Percentiles rank a stretch among this genome's conserved stretches.
phyloP scores from a whole-genome alignment of 2,113 vertebrate genomes.

The Antechinus flavipes region DNA sequence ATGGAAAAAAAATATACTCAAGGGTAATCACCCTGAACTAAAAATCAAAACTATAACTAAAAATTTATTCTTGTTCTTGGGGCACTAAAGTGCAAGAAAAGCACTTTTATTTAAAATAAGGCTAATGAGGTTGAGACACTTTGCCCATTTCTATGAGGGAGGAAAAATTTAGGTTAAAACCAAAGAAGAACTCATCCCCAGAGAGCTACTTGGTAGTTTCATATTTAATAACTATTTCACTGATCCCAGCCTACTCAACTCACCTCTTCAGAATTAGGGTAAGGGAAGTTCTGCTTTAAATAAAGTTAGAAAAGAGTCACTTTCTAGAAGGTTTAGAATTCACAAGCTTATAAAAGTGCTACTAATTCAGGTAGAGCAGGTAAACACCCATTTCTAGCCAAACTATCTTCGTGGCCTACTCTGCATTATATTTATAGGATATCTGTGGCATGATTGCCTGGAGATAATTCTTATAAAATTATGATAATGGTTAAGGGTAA shows the following conservation, averaged over 20 bases:
- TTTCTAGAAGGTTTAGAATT: background rate
- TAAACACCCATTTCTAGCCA: background rate
- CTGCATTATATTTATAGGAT: background rate
- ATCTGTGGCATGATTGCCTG: background rate
- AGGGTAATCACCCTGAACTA: no score
- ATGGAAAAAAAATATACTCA: no score
- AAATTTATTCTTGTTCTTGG: no score
- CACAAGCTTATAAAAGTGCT: background rate
- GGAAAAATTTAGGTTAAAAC: background rate
- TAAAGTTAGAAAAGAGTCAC: background rate
- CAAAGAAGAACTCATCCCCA: background rate
- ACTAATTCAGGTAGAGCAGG: background rate
- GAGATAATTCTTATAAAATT: background rate
- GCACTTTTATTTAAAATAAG: background rate
- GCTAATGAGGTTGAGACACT: background rate
- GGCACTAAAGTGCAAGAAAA: background rate
- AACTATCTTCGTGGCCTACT: background rate
- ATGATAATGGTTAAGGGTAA: background rate
- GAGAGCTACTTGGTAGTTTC: background rate
- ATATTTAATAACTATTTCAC: background rate
- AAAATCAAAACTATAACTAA: no score
- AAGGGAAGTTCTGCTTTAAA: background rate
- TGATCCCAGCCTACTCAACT: background rate
- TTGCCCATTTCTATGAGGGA: background rate
- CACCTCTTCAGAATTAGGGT: background rate